Conservation (phyloP, 2,797 vertebrate species). For the Gorsachius magnificus region DNA sequence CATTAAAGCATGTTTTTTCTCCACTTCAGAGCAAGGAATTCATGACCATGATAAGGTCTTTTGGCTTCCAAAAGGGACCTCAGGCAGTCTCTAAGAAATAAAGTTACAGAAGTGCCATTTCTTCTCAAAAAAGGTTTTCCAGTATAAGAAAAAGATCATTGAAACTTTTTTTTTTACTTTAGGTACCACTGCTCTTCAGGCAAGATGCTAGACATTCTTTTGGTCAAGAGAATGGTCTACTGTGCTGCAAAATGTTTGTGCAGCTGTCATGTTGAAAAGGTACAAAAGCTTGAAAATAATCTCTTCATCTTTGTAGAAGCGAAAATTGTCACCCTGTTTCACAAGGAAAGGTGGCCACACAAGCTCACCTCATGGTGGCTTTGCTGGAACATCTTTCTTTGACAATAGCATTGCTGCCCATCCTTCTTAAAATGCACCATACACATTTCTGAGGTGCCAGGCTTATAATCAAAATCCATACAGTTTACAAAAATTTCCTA, state of each 20-base stretch:
- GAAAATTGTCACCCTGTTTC: neutral
- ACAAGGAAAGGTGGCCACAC: neutral
- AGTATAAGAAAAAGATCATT: neutral
- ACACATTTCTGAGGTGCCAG: neutral
- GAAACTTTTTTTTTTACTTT: neutral
- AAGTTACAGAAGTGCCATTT: neutral
- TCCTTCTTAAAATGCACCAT: neutral
- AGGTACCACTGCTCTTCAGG: neutral
- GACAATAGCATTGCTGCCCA: neutral
- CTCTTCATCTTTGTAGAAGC: neutral
- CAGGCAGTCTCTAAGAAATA: neutral
- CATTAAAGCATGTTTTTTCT: neutral
- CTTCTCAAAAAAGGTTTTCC: neutral
- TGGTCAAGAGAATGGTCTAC: neutral
- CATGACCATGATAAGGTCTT: neutral
- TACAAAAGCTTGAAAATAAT: neutral
- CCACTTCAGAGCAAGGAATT: neutral
- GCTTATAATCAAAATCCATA: neutral
- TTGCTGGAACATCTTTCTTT: neutral
- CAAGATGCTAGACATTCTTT: neutral
- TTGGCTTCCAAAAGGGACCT: neutral
- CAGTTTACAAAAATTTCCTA: neutral
- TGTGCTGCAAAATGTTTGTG: neutral
- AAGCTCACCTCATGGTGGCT: neutral
- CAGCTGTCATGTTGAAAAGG: neutral